phyloP scores from a whole-genome alignment of 1,140 invertebrate genomes.

The Tribolium madens region DNA sequence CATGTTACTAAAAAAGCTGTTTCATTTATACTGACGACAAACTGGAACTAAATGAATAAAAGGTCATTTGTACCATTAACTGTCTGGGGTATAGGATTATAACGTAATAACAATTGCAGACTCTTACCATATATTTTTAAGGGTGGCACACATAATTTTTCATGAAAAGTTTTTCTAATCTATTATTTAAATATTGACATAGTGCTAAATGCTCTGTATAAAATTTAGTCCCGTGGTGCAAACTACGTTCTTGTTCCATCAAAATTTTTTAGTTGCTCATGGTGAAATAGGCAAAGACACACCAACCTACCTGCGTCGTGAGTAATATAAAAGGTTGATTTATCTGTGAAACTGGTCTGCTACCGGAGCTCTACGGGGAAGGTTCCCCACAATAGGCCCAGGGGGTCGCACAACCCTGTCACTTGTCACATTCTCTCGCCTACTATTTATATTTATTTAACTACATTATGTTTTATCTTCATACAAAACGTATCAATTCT shows the following conservation, averaged over 20 bases:
- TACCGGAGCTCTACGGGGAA: slow-evolving; percentile 47
- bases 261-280: slow-evolving; percentile 31
- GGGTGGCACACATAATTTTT: too few relatives aligned
- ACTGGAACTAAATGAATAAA: background rate
- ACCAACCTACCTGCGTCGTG: slow-evolving; percentile 44
- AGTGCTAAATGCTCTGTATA: too few relatives aligned
- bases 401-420: slow-evolving; percentile 55
- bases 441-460: slow-evolving; percentile 59
- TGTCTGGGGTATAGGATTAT: background rate
- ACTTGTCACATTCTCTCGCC: slow-evolving; percentile 57
- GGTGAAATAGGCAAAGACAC: slow-evolving; percentile 38
- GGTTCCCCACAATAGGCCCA: slow-evolving; percentile 49
- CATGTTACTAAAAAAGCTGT: slow-evolving; percentile 40
- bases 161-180: too few relatives aligned
- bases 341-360: slow-evolving; percentile 50
- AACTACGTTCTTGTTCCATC: background rate
- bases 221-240: slow-evolving; percentile 44
- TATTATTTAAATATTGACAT: too few relatives aligned
- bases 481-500: slow-evolving; percentile 54
- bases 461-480: slow-evolving; percentile 54
- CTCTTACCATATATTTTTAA: too few relatives aligned
- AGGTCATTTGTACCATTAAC: slow-evolving; percentile 19
- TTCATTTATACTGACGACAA: slow-evolving; percentile 37
- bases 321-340: slow-evolving; percentile 54
- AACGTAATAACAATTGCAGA: background rate